These are phyloP conservation scores for Astyanax mexicanus DNA, from an alignment of 2,797 vertebrate species.

Conservation along the genomic window DNA sequence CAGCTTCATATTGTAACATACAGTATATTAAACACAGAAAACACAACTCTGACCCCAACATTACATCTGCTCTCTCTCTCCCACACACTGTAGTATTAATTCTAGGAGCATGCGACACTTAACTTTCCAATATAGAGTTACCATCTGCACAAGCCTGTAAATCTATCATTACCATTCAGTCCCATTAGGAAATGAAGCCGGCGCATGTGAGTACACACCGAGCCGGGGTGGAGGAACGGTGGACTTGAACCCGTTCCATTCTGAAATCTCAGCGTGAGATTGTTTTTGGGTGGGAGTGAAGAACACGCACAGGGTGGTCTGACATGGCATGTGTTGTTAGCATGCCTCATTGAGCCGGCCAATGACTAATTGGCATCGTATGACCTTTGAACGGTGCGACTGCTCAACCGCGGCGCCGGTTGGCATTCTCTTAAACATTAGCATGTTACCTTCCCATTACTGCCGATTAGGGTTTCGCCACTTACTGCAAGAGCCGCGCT, in stretches of 20 bases:
- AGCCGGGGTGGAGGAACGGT: conserved; percentile 3
- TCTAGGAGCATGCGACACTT: not conserved
- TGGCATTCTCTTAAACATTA: conserved; percentile 7
- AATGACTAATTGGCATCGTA: conserved; percentile 28
- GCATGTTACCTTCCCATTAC: conserved; percentile 6
- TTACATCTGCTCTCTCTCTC: not conserved
- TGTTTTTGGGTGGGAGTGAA: conserved; percentile 13
- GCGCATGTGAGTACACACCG: not conserved
- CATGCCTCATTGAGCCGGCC: conserved; percentile 8
- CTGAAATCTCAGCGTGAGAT: conserved; percentile 8
- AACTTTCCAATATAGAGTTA: not conserved
- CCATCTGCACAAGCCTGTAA: conserved; percentile 10
- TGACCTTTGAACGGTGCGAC: conserved; percentile 14
- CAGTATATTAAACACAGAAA: conserved; percentile 40
- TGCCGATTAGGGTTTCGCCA: conserved; percentile 10
- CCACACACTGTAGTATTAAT: not conserved
- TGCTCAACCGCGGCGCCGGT: conserved; percentile 8
- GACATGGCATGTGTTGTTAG: conserved; percentile 13
- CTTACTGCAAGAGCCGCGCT: conserved; percentile 17
- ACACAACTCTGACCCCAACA: conserved; percentile 1
- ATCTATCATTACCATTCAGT: conserved; percentile 5
- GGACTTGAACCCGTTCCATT: not conserved
- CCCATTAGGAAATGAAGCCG: not conserved
- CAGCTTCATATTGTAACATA: not conserved
- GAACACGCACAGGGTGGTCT: conserved; percentile 26